Evolutionary conservation across 2,888 invertebrate genomes (phyloP).

Genomic region (Neocrepidodera transversa): DNA sequence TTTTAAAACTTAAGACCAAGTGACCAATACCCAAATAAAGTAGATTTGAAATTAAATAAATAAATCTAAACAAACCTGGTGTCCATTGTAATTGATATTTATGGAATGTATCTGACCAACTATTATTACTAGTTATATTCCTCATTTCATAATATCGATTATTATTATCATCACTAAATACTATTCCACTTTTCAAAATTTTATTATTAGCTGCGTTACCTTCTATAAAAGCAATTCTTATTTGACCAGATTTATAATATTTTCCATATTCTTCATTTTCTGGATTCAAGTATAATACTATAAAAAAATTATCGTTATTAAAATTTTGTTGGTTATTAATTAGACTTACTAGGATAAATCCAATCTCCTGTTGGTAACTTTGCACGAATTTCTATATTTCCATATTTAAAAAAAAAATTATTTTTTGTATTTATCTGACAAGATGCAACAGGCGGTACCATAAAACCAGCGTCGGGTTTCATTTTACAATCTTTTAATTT

Average conservation of each 20-base stretch:
- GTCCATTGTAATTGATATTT: constrained; percentile 66
- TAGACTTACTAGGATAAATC: constrained; percentile 66
- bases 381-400: constrained; percentile 69
- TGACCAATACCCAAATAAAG: too few species aligned
- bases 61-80: constrained; percentile 52
- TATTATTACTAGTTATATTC: constrained; percentile 28
- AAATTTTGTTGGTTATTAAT: constrained; percentile 64
- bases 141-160: constrained; percentile 52
- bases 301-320: constrained; percentile 47
- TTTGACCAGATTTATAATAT: constrained; percentile 70
- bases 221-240: constrained; percentile 73
- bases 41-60: background rate
- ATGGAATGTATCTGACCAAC: constrained; percentile 65
- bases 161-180: constrained; percentile 48
- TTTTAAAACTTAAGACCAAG: too few species aligned
- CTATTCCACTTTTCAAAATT: constrained; percentile 51
- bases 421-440: constrained; percentile 69
- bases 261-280: constrained; percentile 68
- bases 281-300: constrained; percentile 68
- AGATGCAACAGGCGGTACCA: constrained; percentile 74
- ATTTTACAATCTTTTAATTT: constrained; percentile 60
- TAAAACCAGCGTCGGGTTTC: constrained; percentile 62
- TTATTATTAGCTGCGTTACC: constrained; percentile 65
- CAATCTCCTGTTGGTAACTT: constrained; percentile 77
- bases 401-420: constrained; percentile 72